Evolutionary conservation across 2,888 invertebrate species (phyloP).

Genomic region (Cordilura impudica): DNA sequence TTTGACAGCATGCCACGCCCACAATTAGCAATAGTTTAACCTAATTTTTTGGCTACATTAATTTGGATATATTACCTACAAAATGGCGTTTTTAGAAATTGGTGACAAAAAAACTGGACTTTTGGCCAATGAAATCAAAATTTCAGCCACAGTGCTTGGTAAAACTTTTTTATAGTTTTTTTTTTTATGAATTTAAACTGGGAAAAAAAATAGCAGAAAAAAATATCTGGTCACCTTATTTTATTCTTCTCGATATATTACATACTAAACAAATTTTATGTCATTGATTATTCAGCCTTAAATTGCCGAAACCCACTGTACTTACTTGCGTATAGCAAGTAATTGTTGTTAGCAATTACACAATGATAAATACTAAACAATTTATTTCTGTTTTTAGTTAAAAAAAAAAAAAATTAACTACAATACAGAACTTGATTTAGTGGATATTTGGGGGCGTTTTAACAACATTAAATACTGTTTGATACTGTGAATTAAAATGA

Average conservation of each 20-base stretch:
- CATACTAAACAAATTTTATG: background rate
- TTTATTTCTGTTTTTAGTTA: background rate
- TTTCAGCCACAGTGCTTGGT: too few relatives aligned
- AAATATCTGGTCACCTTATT: background rate
- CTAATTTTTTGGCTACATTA: too few relatives aligned
- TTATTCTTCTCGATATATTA: background rate
- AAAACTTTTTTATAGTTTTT: too few relatives aligned
- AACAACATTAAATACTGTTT: background rate
- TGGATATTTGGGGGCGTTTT: constrained; percentile 55
- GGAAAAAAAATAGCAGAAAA: too few relatives aligned
- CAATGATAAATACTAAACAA: background rate
- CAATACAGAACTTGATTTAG: constrained; percentile 34
- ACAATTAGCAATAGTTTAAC: too few relatives aligned
- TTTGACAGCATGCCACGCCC: too few relatives aligned
- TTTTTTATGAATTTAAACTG: too few relatives aligned
- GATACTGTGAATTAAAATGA: too few relatives aligned
- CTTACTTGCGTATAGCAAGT: background rate
- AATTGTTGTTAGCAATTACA: background rate
- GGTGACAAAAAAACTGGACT: too few relatives aligned
- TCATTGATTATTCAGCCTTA: background rate
- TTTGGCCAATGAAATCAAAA: too few relatives aligned
- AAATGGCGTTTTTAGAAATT: too few relatives aligned
- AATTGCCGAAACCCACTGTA: background rate
- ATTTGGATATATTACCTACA: too few relatives aligned
- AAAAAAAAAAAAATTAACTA: constrained; percentile 27